Base-by-base conservation (phyloP, 2,888 invertebrate species). In the Periphyllus acericola region DNA sequence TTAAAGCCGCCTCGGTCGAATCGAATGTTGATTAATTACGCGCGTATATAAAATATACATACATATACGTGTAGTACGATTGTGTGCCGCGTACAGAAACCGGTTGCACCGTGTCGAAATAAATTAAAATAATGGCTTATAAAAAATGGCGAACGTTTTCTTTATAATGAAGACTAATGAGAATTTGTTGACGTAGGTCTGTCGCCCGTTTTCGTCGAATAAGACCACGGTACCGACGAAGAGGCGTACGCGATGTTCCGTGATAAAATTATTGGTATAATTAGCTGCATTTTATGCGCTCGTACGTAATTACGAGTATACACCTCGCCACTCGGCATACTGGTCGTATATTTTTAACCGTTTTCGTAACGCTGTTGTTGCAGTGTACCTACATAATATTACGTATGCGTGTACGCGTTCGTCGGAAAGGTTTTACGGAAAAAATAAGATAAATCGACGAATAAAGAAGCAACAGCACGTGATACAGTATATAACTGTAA, bases 61-160 rank as follows among this genome's bases (percentile, higher is more conserved):
- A 9, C 9, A 40, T 40, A 8, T 40, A 40, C 9, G 9, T 40
- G 40, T 40, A 25, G 11, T 78, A 25, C 36, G 82, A 71, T 46
- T 52, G 52, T 52, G 52, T 83, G 25, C 29, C 1, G 29, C 34
- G 55, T 60, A 60, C 14, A 55, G 17, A 72, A 72, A 83, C 82
- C 52, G 82, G 82, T 83, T 83, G 14, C n/a, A n/a, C n/a, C 32
- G 6, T 52, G 52, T 72, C n/a, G 55, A 82, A 82, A 82, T 52
- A 72, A 34, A n/a, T 82, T 72, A 72, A 34, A 72, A 71, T 71
- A 82, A 36, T 14, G 66, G 68, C 40, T 46, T 40, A 68, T 68
- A 29, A 71, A 82, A n/a, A 82, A 46, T 21, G 6, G 14, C 6
- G 25, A 71, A 46, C 21, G 32, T 25, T 71, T n/a, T n/a, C n/a